Conservation (phyloP, 2,888 invertebrate species). For the Clunio marinus region DNA sequence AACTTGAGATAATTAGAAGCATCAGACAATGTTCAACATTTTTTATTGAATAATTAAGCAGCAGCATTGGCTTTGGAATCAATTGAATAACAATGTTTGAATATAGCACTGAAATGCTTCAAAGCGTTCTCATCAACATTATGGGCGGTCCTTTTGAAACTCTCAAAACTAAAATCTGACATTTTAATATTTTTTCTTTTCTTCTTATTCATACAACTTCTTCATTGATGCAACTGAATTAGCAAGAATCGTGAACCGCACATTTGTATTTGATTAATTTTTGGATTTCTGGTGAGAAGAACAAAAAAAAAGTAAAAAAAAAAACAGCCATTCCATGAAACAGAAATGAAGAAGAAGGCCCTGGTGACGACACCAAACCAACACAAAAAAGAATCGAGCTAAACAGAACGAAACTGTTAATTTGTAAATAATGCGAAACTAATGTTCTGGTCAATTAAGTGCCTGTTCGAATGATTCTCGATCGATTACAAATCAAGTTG, state of each 20-base stretch:
- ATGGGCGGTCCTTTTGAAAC: constrained; percentile 21
- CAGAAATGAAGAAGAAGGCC: no score
- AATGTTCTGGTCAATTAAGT: constrained; percentile 25
- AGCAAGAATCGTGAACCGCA: constrained; percentile 6
- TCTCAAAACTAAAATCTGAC: neutral
- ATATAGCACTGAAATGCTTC: neutral
- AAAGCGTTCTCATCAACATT: neutral
- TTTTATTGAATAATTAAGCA: neutral
- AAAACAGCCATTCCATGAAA: no score
- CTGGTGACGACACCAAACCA: no score
- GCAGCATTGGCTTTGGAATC: no score
- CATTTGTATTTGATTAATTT: neutral
- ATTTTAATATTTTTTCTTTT: constrained; percentile 21
- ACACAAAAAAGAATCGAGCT: neutral
- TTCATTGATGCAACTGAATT: constrained; percentile 15
- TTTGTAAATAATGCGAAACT: constrained; percentile 31
- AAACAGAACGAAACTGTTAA: constrained; percentile 22
- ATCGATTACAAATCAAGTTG: constrained; percentile 16
- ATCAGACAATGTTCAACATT: neutral
- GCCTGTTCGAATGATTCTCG: neutral
- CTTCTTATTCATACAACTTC: no score
- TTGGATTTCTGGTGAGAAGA: neutral
- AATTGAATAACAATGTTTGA: neutral
- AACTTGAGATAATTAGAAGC: neutral
- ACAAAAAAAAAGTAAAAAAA: no score